phyloP scores from a whole-genome alignment of 2,797 vertebrate species.

The Syngnathus acus region DNA sequence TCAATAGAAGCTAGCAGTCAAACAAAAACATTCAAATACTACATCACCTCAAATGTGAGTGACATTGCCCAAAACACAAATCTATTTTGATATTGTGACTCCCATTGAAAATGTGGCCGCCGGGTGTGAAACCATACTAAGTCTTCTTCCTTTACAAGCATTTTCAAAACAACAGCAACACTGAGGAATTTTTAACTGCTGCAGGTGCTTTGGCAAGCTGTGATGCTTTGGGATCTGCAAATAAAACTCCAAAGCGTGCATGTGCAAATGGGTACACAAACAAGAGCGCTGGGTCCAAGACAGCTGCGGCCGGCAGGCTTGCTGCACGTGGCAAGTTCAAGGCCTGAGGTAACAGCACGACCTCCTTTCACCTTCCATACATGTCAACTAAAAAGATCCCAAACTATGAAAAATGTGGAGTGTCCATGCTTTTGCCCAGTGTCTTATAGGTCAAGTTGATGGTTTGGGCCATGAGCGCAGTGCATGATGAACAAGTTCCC shows the following conservation, averaged over 20 bases:
- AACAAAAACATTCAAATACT: too few relatives aligned
- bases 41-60: too few relatives aligned
- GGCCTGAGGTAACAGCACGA: constrained; percentile 46
- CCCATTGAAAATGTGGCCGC: too few relatives aligned
- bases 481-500: constrained; percentile 97
- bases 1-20: too few relatives aligned
- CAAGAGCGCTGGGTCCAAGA: constrained; percentile 52
- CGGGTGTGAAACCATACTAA: constrained; percentile 33
- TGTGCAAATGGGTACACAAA: constrained; percentile 61
- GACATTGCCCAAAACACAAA: too few relatives aligned
- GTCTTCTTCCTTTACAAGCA: constrained; percentile 32
- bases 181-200: constrained; percentile 65
- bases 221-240: constrained; percentile 59
- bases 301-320: constrained; percentile 46
- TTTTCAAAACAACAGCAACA: constrained; percentile 53
- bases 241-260: constrained; percentile 66
- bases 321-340: constrained; percentile 35
- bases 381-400: background rate
- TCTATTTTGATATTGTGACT: too few relatives aligned
- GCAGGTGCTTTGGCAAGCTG: constrained; percentile 66
- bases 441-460: constrained; percentile 77
- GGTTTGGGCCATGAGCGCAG: constrained; percentile 72
- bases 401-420: background rate
- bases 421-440: constrained; percentile 59
- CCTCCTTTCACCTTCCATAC: constrained; percentile 34